Evolutionary conservation across 2,888 invertebrate genomes (phyloP).

Genomic region (Lymantria monacha): DNA sequence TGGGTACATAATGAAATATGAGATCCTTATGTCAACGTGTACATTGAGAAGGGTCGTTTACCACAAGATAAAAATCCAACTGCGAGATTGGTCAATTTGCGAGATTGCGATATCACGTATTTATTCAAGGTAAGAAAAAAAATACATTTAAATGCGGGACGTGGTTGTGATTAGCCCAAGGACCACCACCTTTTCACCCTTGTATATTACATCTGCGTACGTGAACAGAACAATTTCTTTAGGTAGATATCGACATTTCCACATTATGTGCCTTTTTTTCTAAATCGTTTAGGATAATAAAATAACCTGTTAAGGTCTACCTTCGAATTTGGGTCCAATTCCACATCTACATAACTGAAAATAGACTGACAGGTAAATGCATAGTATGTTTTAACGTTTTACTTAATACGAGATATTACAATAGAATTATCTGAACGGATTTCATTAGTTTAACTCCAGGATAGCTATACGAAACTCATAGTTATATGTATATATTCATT

Average conservation of each 20-base stretch:
- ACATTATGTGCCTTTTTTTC: conserved; percentile 42
- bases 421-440: no score
- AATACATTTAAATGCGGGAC: conserved; percentile 76
- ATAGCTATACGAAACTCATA: no score
- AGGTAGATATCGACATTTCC: conserved; percentile 42
- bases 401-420: no score
- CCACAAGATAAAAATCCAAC: conserved; percentile 17
- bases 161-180: conserved; percentile 69
- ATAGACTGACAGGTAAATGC: neutral
- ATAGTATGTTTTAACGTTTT: neutral
- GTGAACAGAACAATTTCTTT: conserved; percentile 51
- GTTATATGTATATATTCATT: no score
- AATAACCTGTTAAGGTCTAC: conserved; percentile 25
- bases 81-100: conserved; percentile 42
- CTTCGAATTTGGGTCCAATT: conserved; percentile 24
- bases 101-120: conserved; percentile 47
- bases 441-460: no score
- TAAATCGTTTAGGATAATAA: conserved; percentile 37
- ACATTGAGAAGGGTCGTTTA: conserved; percentile 49
- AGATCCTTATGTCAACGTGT: conserved; percentile 60
- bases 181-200: conserved; percentile 52
- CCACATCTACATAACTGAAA: conserved; percentile 21
- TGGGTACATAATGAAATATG: conserved; percentile 67
- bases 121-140: conserved; percentile 50
- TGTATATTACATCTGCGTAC: conserved; percentile 50